Percentiles rank a stretch among this genome's conserved stretches.
Evolutionary conservation across 2,113 vertebrate species (phyloP).

Genomic region (Melierax canorus): DNA sequence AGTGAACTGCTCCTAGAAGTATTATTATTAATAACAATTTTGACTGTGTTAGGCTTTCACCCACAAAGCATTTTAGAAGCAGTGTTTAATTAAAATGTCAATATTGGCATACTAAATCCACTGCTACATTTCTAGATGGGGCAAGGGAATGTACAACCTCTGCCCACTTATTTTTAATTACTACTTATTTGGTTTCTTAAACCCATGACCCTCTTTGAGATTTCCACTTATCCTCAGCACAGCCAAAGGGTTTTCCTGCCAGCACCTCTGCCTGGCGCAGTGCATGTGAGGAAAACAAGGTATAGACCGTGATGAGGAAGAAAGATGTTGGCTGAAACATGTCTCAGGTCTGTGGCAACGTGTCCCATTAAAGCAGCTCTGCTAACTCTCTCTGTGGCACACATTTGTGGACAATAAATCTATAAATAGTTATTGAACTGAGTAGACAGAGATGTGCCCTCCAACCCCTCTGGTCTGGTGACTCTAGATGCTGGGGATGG

Average conservation of each 20-base stretch:
- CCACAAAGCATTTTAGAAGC: conserved; percentile 9
- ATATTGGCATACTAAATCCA: conserved; percentile 28
- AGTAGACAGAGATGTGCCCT: neutral
- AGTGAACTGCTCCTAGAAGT: neutral
- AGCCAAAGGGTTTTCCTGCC: neutral
- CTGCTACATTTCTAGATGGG: neutral
- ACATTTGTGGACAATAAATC: neutral
- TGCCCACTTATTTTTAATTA: conserved; percentile 42
- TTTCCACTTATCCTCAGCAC: neutral
- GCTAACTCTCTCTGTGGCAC: neutral
- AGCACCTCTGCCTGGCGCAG: accelerated
- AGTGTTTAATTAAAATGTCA: conserved; percentile 44
- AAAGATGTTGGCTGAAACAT: accelerated
- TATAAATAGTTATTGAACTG: neutral
- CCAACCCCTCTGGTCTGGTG: neutral
- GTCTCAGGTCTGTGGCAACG: accelerated
- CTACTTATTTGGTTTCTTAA: conserved; percentile 36
- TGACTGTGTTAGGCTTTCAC: neutral
- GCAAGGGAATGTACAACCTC: neutral
- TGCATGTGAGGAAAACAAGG: neutral
- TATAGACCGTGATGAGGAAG: neutral
- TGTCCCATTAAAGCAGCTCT: neutral
- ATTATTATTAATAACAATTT: neutral
- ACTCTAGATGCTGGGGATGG: neutral
- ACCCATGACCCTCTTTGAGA: neutral